These are phyloP conservation scores for Paelopatides confundens DNA, from an alignment of 53 echinoderm and acorn worm species.

Conservation along the genomic window DNA sequence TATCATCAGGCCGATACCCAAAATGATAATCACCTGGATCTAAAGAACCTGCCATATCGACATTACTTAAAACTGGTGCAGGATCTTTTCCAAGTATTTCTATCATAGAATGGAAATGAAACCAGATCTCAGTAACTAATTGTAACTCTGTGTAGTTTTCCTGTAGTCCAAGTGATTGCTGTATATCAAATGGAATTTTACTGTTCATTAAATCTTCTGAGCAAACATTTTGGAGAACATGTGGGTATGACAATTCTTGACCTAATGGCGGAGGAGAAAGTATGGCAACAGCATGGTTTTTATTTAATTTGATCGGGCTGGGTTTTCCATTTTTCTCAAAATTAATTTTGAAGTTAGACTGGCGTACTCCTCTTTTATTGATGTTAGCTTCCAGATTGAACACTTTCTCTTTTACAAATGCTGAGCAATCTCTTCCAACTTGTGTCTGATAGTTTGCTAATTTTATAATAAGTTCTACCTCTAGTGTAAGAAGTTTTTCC, in stretches of 20 bases:
- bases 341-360: not conserved
- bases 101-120: too few relatives aligned
- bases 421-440: too few relatives aligned
- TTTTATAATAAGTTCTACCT: slow-evolving; percentile 39
- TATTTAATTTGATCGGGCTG: not conserved
- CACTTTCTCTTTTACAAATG: not conserved
- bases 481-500: slow-evolving; percentile 65
- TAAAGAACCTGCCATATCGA: too few relatives aligned
- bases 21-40: too few relatives aligned
- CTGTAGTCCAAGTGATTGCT: too few relatives aligned
- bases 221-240: not conserved
- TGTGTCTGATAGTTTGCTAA: slow-evolving; percentile 25
- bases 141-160: too few relatives aligned
- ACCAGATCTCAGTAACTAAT: too few relatives aligned
- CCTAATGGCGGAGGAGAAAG: not conserved
- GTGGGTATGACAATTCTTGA: not conserved
- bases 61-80: too few relatives aligned
- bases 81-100: too few relatives aligned
- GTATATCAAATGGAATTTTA: too few relatives aligned
- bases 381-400: not conserved
- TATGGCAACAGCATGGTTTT: not conserved
- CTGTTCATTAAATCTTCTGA: too few relatives aligned
- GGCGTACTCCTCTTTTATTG: not conserved
- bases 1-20: too few relatives aligned
- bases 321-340: not conserved